These are phyloP conservation scores for Cassiopea xamachana DNA, from an alignment of 30 jellyfish, hydroid and myxozoan species.

Conservation along the genomic window DNA sequence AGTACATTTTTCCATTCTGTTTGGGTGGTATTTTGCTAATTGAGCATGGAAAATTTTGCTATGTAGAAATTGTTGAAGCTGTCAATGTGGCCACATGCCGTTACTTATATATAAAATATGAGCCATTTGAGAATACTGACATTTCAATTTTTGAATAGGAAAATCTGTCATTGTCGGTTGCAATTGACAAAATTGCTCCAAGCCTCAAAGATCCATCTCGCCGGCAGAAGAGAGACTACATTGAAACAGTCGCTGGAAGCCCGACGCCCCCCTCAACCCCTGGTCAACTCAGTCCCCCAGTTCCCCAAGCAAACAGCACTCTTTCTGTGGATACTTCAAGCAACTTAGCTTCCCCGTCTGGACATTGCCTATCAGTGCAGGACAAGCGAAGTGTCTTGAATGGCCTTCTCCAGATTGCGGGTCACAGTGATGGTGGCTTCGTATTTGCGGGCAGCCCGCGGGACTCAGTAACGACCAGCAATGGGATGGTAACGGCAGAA, in stretches of 20 bases:
- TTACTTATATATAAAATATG: no score
- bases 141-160: constrained; percentile 31
- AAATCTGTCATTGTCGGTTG: constrained; percentile 44
- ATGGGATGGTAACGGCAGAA: constrained; percentile 72
- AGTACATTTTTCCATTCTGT: no score
- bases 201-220: constrained; percentile 41
- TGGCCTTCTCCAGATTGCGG: constrained; percentile 78
- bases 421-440: constrained; percentile 41
- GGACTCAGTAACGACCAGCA: constrained; percentile 24
- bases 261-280: constrained; percentile 92
- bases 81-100: neutral
- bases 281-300: constrained; percentile 78
- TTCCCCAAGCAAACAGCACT: constrained; percentile 8
- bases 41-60: no score
- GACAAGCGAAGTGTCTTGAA: constrained; percentile 42
- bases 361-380: constrained; percentile 3
- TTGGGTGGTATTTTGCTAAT: no score
- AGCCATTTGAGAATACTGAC: no score
- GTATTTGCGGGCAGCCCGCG: constrained; percentile 63
- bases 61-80: no score
- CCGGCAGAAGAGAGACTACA: constrained; percentile 27
- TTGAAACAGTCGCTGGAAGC: constrained; percentile 68
- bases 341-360: constrained; percentile 44
- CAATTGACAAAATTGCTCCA: constrained; percentile 52
- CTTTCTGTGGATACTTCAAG: constrained; percentile 36